Percentiles rank a stretch among this genome's conserved stretches.
Conservation (phyloP, 2,113 vertebrate genomes). For the Phodopus roborovskii region DNA sequence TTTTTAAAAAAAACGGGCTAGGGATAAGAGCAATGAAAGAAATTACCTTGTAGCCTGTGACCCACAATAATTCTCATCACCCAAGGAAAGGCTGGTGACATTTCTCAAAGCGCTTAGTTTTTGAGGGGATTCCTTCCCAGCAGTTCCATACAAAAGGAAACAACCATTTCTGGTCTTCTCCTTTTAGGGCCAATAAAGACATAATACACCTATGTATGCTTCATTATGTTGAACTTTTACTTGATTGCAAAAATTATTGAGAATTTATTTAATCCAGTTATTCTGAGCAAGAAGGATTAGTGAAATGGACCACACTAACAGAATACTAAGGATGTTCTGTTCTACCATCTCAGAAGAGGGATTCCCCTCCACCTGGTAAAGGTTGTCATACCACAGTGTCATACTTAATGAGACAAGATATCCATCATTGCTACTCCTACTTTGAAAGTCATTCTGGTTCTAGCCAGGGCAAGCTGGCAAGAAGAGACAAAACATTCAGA, state of each 20-base stretch:
- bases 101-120: not conserved
- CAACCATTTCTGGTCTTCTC: not conserved
- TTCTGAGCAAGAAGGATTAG: not conserved
- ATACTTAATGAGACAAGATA: not conserved
- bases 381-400: not conserved
- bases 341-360: not conserved
- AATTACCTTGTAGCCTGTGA: not conserved
- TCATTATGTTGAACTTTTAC: not conserved
- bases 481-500: not conserved
- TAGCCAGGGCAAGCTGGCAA: not conserved
- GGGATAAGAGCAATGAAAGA: not conserved
- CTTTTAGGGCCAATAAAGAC: conserved; percentile 38
- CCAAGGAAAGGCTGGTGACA: not conserved
- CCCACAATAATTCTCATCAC: not conserved
- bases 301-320: not conserved
- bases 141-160: not conserved
- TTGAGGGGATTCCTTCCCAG: not conserved
- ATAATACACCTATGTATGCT: not conserved
- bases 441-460: not conserved
- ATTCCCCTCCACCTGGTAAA: not conserved
- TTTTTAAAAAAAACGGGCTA: too few species aligned
- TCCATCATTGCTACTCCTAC: not conserved
- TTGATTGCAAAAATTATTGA: conserved; percentile 39
- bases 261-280: not conserved
- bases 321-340: not conserved